Evolutionary conservation across 2,797 vertebrate genomes (phyloP).

Genomic region (Aldrovandia affinis): DNA sequence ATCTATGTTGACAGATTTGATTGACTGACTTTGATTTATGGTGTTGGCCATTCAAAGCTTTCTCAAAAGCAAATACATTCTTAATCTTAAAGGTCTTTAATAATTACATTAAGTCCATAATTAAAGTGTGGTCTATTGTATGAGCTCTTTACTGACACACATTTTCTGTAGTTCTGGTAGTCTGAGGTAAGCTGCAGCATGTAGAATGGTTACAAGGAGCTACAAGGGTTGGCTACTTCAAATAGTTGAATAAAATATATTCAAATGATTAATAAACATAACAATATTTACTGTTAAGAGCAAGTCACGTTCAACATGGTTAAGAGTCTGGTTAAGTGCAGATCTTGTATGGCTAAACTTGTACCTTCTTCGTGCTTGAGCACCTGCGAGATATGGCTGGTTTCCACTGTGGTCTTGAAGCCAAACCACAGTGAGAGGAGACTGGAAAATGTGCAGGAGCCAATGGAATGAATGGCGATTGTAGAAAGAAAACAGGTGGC

Average conservation of each 20-base stretch:
- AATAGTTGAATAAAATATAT: not conserved
- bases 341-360: not conserved
- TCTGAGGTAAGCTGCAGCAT: no score
- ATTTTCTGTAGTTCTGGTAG: no score
- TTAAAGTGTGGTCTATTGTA: no score
- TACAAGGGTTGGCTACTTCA: no score
- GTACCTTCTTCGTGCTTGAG: not conserved
- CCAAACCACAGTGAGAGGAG: not conserved
- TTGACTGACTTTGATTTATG: no score
- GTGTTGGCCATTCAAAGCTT: no score
- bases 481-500: not conserved
- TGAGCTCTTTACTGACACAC: no score
- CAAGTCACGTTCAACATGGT: not conserved
- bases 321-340: not conserved
- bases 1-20: no score
- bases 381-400: not conserved
- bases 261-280: not conserved
- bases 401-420: not conserved
- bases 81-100: no score
- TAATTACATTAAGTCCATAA: no score
- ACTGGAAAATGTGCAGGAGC: not conserved
- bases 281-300: not conserved
- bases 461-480: not conserved
- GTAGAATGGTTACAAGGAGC: no score
- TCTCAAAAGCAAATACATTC: no score